A percentile compares a stretch with the other conserved stretches of the same genome.
Evolutionary conservation across 1,140 invertebrate species (phyloP).

Genomic region (Chironomus tepperi): DNA sequence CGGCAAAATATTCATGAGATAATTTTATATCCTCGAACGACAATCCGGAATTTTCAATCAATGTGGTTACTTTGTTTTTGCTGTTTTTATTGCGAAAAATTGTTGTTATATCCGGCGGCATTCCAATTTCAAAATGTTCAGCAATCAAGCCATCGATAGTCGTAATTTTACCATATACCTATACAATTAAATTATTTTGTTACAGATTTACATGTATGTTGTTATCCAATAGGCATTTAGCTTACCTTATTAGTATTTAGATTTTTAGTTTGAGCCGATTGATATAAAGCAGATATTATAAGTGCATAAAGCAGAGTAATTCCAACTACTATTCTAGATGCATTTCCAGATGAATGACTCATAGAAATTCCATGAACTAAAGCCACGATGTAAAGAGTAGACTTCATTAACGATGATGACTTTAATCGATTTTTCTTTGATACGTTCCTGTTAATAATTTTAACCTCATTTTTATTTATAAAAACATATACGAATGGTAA

Average conservation of each 20-base stretch:
- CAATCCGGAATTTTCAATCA: neutral
- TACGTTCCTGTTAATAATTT: neutral
- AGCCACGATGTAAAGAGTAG: neutral
- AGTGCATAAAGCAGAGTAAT: slow-evolving; percentile 3
- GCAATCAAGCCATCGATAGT: neutral
- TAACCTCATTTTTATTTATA: neutral
- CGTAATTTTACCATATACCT: neutral
- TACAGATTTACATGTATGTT: neutral
- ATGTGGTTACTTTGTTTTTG: neutral
- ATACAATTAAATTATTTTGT: neutral
- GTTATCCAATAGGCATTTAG: too few species aligned
- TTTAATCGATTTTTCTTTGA: neutral
- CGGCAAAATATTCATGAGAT: neutral
- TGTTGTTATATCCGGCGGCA: neutral
- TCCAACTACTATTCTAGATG: neutral
- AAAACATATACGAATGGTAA: neutral
- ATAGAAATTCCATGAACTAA: neutral
- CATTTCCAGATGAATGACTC: neutral
- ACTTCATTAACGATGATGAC: neutral
- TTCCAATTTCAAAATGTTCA: neutral
- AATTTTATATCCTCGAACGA: neutral
- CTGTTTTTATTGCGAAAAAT: neutral
- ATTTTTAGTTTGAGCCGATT: neutral
- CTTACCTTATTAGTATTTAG: neutral
- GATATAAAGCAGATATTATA: neutral